These are phyloP conservation scores for Macaca nemestrina DNA, from an alignment of 2,113 vertebrate species.

Conservation along the genomic window DNA sequence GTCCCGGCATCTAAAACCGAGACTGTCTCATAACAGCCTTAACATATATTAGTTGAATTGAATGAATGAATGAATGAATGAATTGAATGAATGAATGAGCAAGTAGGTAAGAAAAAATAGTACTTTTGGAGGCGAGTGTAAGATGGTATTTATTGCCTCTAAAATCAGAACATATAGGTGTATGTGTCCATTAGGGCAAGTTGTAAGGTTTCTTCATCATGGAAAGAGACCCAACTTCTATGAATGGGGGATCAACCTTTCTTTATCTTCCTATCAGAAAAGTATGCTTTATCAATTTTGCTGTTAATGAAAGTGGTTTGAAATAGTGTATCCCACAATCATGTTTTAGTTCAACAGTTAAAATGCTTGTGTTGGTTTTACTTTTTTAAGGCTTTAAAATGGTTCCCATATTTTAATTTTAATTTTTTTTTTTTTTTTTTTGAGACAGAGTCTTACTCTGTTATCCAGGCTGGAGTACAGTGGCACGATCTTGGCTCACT, in stretches of 20 bases:
- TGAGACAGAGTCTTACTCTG: not conserved
- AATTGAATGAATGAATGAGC: not conserved
- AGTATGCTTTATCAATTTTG: not conserved
- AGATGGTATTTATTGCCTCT: not conserved
- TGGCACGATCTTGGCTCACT: no score
- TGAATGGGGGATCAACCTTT: not conserved
- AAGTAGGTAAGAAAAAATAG: not conserved
- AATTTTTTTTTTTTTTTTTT: not conserved
- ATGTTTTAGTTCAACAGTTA: not conserved
- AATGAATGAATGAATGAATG: not conserved
- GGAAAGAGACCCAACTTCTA: not conserved
- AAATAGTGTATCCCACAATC: not conserved
- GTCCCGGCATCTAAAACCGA: not conserved
- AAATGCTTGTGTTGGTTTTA: not conserved
- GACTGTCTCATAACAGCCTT: not conserved
- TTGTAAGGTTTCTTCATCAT: not conserved
- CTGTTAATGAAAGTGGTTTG: not conserved
- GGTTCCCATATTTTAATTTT: not conserved
- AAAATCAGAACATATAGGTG: not conserved
- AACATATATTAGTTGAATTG: constrained; percentile 28
- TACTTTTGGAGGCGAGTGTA: not conserved
- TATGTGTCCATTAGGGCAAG: not conserved
- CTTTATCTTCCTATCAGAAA: not conserved
- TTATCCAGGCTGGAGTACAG: not conserved
- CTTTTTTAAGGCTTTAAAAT: not conserved